Base-by-base conservation (phyloP, 1,140 invertebrate species). In the Potamilus streckersoni region DNA sequence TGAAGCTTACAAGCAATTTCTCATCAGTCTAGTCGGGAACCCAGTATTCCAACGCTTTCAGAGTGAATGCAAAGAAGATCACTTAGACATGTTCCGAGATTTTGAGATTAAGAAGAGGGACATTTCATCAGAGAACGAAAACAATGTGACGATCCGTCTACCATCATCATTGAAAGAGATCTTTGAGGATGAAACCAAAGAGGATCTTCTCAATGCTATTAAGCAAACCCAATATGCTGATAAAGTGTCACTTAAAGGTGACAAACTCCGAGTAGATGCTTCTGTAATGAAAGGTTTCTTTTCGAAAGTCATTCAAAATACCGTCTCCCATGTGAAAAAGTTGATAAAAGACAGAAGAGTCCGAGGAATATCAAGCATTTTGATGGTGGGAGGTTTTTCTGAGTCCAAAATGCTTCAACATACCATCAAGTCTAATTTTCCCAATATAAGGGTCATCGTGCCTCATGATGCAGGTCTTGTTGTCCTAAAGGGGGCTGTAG, bases 341-440 rank as follows among this genome's bases (percentile, higher is more conserved):
- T 31, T 82, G n/a, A 27, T 80, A 20, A 49, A 65, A 59, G 56
- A 74, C 23, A 31, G 59, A 16, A 63, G 56, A 57, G 60, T 79
- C 15, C 60, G 57, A 60, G 79, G 73, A 23, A 67, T 78, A n/a
- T 66, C 61, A 27, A 79, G 69, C 6, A 60, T 82, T 19, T 63
- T 82, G 20, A 78, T 80, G 76, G 79, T 82, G 2, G 81, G 81
- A 60, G 76, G 81, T 16, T 82, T 80, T 71, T 80, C 81, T 4
- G 81, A 82, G 62, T 82, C 68, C 12, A 66, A 68, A 5, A 76
- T 80, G 49, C 66, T 82, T 59, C 68, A 80, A 56, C 62, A 74
- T 19, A 79, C 78, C 4, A 62, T 82, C 0, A 74, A 56, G 58
- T 68, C 78, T 16, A 65, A 63, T 58, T 76, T 82, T 59, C 73